These are phyloP conservation scores for Amphipoea lucens DNA, from an alignment of 2,888 invertebrate genomes.

Conservation along the genomic window DNA sequence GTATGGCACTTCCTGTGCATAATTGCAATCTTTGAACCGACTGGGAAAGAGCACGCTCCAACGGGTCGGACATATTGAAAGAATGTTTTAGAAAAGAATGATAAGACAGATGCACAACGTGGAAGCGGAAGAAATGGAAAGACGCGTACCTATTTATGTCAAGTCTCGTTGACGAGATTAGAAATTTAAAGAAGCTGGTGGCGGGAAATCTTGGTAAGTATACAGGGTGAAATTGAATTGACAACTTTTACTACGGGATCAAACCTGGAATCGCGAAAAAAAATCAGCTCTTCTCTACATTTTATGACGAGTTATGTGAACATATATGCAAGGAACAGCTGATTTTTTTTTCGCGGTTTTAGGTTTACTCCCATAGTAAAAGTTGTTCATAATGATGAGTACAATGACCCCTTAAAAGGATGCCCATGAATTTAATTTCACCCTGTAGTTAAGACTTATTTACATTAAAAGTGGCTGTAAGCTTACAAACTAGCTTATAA, in stretches of 20 bases:
- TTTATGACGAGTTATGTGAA: too few relatives aligned
- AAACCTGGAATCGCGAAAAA: too few relatives aligned
- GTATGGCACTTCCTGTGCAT: constrained; percentile 38
- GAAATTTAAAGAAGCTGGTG: background rate
- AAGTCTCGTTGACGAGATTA: background rate
- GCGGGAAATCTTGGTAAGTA: background rate
- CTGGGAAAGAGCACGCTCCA: constrained; percentile 56
- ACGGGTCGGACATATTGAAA: constrained; percentile 48
- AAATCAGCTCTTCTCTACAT: too few relatives aligned
- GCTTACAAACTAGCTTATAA: background rate
- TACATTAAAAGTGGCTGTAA: background rate
- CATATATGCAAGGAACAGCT: too few relatives aligned
- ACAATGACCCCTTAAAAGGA: too few relatives aligned
- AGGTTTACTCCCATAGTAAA: too few relatives aligned
- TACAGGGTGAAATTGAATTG: background rate
- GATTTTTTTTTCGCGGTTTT: too few relatives aligned
- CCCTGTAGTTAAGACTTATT: background rate
- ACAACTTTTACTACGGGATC: too few relatives aligned
- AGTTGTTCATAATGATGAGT: too few relatives aligned
- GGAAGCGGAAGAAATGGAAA: constrained; percentile 23
- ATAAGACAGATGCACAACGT: constrained; percentile 46
- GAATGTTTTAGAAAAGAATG: constrained; percentile 51
- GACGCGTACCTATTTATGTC: background rate
- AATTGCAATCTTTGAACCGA: constrained; percentile 36
- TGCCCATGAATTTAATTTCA: too few relatives aligned